Evolutionary conservation across 1,140 invertebrate species (phyloP).

Genomic region (Calliphora vicina): DNA sequence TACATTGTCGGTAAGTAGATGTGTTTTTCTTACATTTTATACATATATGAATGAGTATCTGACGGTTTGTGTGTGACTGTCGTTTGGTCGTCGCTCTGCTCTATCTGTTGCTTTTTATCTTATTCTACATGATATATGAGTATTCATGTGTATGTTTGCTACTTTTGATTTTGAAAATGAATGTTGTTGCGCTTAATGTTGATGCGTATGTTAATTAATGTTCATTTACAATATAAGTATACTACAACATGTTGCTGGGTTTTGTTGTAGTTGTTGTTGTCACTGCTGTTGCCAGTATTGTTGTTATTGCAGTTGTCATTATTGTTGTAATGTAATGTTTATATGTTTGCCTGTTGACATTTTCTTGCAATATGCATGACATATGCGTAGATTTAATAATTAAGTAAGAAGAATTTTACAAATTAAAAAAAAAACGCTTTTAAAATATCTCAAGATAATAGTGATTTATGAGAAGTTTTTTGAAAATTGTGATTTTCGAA

Average conservation of each 20-base stretch:
- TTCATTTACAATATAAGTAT: slow-evolving; percentile 7
- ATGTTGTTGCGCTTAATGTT: not conserved
- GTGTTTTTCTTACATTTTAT: not conserved
- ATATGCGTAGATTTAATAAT: slow-evolving; percentile 3
- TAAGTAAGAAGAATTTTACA: not conserved
- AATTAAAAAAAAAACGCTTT: not conserved
- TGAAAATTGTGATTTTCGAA: too few species aligned
- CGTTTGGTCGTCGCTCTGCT: not conserved
- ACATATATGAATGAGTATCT: not conserved
- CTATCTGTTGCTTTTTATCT: not conserved
- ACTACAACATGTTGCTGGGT: not conserved
- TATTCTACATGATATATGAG: not conserved
- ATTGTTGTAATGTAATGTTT: not conserved
- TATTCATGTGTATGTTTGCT: not conserved
- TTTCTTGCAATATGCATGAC: not conserved
- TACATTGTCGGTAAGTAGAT: not conserved
- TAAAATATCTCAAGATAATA: not conserved
- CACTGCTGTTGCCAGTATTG: not conserved
- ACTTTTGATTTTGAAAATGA: not conserved
- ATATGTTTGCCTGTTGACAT: not conserved
- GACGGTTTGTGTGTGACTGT: not conserved
- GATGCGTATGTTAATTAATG: slow-evolving; percentile 16
- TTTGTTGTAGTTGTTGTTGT: not conserved
- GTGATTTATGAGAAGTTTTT: not conserved
- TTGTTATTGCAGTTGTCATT: slow-evolving; percentile 3